A percentile compares a stretch with the other conserved stretches of the same genome.
Conservation (phyloP, 2,888 invertebrate species). For the Allolobophora icterica region DNA sequence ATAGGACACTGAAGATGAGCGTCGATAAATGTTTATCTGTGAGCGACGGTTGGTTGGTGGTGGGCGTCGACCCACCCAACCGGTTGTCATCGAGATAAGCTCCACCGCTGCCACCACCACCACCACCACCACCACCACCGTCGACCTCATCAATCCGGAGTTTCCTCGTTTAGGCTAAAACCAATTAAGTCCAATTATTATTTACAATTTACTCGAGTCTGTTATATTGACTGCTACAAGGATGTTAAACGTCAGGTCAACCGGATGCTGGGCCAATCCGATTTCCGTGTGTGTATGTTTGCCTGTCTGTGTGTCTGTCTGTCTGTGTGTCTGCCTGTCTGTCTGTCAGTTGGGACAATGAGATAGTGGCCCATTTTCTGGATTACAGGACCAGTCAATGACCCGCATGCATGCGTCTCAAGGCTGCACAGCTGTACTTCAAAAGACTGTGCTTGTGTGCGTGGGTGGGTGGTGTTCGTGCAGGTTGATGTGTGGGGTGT, state of each 20-base stretch:
- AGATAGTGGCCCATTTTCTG: neutral
- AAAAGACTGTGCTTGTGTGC: too few species aligned
- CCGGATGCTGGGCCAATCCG: neutral
- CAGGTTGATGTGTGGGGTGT: too few species aligned
- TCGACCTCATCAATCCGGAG: neutral
- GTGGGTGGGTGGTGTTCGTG: too few species aligned
- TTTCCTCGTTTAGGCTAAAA: neutral
- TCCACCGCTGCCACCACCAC: neutral
- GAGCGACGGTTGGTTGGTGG: neutral
- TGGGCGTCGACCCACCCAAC: neutral
- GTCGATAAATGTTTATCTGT: too few species aligned
- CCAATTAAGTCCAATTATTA: conserved; percentile 2
- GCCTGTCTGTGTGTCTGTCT: neutral
- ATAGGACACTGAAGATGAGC: too few species aligned
- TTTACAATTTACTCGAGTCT: neutral
- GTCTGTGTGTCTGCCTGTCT: neutral
- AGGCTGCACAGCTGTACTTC: too few species aligned
- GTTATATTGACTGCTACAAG: neutral
- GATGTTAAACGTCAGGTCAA: neutral
- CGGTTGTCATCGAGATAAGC: neutral
- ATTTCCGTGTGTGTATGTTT: neutral
- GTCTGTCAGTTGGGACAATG: neutral
- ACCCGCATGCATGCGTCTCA: neutral
- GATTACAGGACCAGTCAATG: neutral
- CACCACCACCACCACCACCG: too few species aligned